Evolutionary conservation across 2,888 invertebrate species (phyloP).

Genomic region (Sarcophaga subvicina): DNA sequence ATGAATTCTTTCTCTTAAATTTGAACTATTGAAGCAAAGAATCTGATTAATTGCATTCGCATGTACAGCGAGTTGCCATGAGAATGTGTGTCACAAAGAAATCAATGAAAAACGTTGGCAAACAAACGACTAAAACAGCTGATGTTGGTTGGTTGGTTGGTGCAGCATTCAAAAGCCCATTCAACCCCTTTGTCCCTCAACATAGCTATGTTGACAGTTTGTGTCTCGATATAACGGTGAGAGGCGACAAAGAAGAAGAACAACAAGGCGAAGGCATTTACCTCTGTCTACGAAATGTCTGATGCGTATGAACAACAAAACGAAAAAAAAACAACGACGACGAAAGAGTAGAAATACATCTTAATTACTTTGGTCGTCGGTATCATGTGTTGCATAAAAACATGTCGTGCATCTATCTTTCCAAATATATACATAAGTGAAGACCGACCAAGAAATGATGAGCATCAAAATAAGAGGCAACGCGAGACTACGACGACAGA

Average conservation of each 20-base stretch:
- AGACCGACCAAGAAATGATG: background rate
- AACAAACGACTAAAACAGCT: background rate
- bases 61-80: too few relatives aligned
- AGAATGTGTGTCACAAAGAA: background rate
- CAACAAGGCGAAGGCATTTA: background rate
- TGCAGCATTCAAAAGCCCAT: background rate
- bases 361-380: conserved; percentile 56
- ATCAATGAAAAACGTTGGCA: background rate
- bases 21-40: too few relatives aligned
- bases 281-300: conserved; percentile 64
- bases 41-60: too few relatives aligned
- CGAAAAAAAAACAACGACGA: background rate
- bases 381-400: conserved; percentile 55
- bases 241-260: too few relatives aligned
- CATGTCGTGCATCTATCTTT: background rate
- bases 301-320: conserved; percentile 53
- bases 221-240: too few relatives aligned
- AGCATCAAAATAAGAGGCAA: background rate
- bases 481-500: background rate
- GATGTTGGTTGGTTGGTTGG: background rate
- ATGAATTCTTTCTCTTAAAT: too few relatives aligned
- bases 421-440: background rate
- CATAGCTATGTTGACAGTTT: conserved; percentile 16
- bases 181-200: conserved; percentile 11
- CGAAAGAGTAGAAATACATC: conserved; percentile 7